phyloP scores from a whole-genome alignment of 2,888 invertebrate genomes.

The Ophion obscuratus region DNA sequence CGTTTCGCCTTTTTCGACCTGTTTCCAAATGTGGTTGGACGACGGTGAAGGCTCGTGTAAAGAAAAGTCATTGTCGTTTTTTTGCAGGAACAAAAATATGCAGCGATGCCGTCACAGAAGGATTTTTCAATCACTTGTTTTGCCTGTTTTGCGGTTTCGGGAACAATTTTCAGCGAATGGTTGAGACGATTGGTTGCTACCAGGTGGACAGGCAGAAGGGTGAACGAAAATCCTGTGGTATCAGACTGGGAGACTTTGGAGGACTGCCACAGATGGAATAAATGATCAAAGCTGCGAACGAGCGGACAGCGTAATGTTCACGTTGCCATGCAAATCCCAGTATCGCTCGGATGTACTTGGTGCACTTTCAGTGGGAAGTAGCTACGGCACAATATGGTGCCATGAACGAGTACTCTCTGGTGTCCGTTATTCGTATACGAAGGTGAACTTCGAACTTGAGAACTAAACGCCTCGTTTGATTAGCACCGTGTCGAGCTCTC shows the following conservation, averaged over 20 bases:
- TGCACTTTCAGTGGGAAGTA: constrained; percentile 28
- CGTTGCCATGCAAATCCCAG: not conserved
- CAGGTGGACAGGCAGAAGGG: not conserved
- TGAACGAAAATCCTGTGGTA: constrained; percentile 5
- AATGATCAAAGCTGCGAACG: constrained; percentile 45
- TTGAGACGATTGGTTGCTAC: not conserved
- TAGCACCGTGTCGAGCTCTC: constrained; percentile 1
- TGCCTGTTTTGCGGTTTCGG: not conserved
- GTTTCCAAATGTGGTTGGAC: not conserved
- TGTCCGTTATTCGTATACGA: not conserved
- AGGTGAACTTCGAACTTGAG: not conserved
- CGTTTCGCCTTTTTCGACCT: not conserved
- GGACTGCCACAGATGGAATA: constrained; percentile 25
- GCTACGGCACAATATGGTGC: constrained; percentile 30
- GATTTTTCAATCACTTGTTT: not conserved
- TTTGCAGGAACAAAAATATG: not conserved
- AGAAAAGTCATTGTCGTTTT: not conserved
- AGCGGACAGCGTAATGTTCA: not conserved
- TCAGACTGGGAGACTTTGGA: not conserved
- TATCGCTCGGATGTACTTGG: constrained; percentile 2
- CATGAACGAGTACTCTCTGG: constrained; percentile 33
- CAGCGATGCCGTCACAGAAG: not conserved
- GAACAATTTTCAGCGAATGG: not conserved
- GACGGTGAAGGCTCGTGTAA: not conserved
- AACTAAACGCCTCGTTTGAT: constrained; percentile 26